Evolutionary conservation across 1,140 invertebrate species (phyloP).

Genomic region (Periplaneta americana): DNA sequence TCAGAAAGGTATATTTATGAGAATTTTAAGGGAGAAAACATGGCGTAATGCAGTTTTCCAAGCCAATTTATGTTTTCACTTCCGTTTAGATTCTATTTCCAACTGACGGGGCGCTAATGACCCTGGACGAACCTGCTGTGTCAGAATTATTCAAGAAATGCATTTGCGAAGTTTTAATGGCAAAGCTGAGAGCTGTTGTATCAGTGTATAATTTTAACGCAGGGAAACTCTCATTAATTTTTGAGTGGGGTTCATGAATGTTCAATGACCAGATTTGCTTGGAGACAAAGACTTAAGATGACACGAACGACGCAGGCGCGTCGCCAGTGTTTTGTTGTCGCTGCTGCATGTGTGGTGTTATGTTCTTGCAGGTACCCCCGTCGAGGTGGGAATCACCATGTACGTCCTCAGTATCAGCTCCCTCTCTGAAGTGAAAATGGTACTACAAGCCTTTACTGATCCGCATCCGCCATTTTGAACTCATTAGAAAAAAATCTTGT

Average conservation of each 20-base stretch:
- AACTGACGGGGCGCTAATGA: too few relatives aligned
- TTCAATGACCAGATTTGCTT: neutral
- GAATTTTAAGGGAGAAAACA: too few relatives aligned
- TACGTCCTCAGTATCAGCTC: slow-evolving; percentile 98
- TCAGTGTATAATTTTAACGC: neutral
- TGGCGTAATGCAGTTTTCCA: too few relatives aligned
- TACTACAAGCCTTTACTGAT: slow-evolving; percentile 44
- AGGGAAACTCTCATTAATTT: neutral
- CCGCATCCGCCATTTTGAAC: slow-evolving; percentile 15
- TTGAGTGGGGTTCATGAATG: neutral
- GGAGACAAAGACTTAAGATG: neutral
- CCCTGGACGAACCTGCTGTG: too few relatives aligned
- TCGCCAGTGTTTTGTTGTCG: neutral
- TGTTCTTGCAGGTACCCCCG: slow-evolving; percentile 80
- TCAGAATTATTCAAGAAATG: too few relatives aligned
- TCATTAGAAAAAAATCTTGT: neutral
- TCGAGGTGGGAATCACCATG: slow-evolving; percentile 96
- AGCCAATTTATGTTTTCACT: too few relatives aligned
- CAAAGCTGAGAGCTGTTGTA: neutral
- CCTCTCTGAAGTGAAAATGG: slow-evolving; percentile 98
- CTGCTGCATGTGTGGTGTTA: slow-evolving; percentile 1
- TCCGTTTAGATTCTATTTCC: too few relatives aligned
- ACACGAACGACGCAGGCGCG: too few relatives aligned
- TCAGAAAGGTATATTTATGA: too few relatives aligned
- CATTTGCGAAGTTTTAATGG: neutral